These are phyloP conservation scores for Zelostemma sp. DNA, from an alignment of 1,140 invertebrate genomes.

Conservation along the genomic window DNA sequence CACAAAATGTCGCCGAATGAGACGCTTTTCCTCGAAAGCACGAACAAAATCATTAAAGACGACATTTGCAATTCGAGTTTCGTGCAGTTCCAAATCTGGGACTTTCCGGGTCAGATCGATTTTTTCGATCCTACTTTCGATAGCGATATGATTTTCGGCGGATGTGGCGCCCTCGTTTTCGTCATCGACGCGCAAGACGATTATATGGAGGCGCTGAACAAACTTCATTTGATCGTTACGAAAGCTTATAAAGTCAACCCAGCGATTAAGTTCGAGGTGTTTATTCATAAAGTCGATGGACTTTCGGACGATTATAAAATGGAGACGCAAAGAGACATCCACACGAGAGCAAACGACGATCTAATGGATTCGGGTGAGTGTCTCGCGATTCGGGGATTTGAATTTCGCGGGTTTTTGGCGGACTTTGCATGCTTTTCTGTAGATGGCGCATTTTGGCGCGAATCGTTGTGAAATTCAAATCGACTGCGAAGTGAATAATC, in stretches of 20 bases:
- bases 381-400: conserved; percentile 9
- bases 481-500: no score
- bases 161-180: conserved; percentile 96
- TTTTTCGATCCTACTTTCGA: conserved; percentile 98
- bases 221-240: conserved; percentile 92
- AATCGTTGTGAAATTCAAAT: no score
- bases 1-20: conserved; percentile 99
- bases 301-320: conserved; percentile 99
- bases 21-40: conserved; percentile 98
- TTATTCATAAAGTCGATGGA: conserved; percentile 99
- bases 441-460: no score
- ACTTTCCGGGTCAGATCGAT: conserved; percentile 99
- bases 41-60: conserved; percentile 98
- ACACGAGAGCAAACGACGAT: conserved; percentile 96
- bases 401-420: no score
- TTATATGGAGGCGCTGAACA: conserved; percentile 94
- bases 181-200: conserved; percentile 99
- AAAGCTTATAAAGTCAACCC: conserved; percentile 97
- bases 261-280: conserved; percentile 98
- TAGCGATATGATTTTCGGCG: conserved; percentile 94
- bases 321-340: conserved; percentile 98
- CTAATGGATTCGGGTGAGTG: conserved; percentile 83
- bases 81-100: conserved; percentile 99
- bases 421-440: no score
- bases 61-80: conserved; percentile 98